Evolutionary conservation across 2,113 vertebrate genomes (phyloP).

Genomic region (Campylomormyrus numenius): DNA sequence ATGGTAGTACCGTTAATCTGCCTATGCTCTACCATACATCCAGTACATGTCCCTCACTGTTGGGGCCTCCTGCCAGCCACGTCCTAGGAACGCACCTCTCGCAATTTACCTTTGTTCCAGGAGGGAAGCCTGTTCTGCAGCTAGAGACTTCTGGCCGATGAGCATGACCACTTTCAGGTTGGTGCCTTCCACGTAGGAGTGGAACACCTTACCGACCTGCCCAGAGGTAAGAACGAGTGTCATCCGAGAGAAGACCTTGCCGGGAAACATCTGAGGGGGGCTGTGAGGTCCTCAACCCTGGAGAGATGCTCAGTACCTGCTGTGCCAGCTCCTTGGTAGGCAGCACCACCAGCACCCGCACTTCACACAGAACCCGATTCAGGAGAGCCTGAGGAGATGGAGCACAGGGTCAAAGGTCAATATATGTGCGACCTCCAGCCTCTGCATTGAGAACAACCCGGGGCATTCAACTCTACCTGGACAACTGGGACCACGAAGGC

Average conservation of each 20-base stretch:
- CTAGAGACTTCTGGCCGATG: conserved; percentile 77
- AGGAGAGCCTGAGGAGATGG: conserved; percentile 65
- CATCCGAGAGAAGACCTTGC: not conserved
- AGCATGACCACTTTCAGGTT: conserved; percentile 71
- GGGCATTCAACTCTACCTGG: conserved; percentile 61
- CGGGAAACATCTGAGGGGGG: not conserved
- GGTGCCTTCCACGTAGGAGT: conserved; percentile 70
- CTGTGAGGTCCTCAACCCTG: not conserved
- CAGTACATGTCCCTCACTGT: not conserved
- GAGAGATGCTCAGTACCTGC: conserved; percentile 63
- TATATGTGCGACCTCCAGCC: no score
- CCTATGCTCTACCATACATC: not conserved
- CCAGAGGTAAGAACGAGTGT: not conserved
- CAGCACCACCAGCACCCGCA: conserved; percentile 78
- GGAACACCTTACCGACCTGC: conserved; percentile 86
- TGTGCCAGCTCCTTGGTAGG: conserved; percentile 95
- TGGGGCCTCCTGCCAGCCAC: not conserved
- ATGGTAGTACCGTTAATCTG: not conserved
- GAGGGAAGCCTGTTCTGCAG: conserved; percentile 74
- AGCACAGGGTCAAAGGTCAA: not conserved
- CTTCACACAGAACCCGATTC: conserved; percentile 69
- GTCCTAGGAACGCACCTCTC: not conserved
- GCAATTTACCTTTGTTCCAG: conserved; percentile 67
- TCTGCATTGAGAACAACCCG: not conserved
- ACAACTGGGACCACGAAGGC: conserved; percentile 85